A percentile compares a stretch with the other conserved stretches of the same genome.
Conservation (phyloP, 2,888 invertebrate genomes). For the Polylopha cassiicola region DNA sequence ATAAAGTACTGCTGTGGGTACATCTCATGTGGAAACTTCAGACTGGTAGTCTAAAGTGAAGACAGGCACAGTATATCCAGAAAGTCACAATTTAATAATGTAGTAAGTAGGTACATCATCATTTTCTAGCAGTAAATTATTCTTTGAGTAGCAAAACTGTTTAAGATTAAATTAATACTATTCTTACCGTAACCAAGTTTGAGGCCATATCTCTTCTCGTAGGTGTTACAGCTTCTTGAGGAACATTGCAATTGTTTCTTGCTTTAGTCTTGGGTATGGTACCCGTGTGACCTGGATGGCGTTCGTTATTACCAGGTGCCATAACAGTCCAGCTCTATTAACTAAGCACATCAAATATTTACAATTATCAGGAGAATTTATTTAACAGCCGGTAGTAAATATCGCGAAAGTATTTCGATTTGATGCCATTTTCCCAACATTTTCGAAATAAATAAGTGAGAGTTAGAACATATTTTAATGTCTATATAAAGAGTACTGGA, state of each 20-base stretch:
- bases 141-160: no score
- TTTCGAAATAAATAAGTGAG: conserved; percentile 11
- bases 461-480: no score
- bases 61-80: conserved; percentile 2
- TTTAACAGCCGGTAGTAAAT: conserved; percentile 22
- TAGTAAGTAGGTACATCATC: no score
- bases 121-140: no score
- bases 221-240: conserved; percentile 79
- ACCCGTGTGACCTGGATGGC: conserved; percentile 77
- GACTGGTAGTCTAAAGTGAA: conserved; percentile 26
- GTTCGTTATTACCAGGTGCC: conserved; percentile 74
- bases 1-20: conserved; percentile 43
- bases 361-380: conserved; percentile 20
- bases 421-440: conserved; percentile 18
- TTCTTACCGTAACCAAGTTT: conserved; percentile 68
- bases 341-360: conserved; percentile 31
- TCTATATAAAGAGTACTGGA: no score
- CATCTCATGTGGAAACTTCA: conserved; percentile 52
- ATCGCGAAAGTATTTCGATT: conserved; percentile 12
- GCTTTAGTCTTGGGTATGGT: conserved; percentile 82
- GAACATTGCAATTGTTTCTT: conserved; percentile 77
- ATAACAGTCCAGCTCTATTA: conserved; percentile 45
- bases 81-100: no score
- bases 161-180: background rate
- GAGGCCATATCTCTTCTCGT: conserved; percentile 77